Percentiles rank a stretch among this genome's conserved stretches.
These are phyloP conservation scores for Drosophila rellima DNA, from an alignment of 2,888 invertebrate species.

Conservation along the genomic window DNA sequence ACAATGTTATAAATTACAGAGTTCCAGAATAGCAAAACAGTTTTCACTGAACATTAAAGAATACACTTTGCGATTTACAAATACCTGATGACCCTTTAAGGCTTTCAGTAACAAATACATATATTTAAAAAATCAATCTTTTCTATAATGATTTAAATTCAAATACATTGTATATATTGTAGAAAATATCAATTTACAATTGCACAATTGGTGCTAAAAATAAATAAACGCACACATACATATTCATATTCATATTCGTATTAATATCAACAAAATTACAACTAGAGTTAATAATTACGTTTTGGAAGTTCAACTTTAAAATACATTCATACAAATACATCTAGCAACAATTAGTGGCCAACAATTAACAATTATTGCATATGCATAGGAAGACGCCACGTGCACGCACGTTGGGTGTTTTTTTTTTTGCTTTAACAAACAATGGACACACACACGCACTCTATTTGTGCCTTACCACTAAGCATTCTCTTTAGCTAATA, in stretches of 20 bases:
- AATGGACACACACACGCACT: constrained; percentile 4
- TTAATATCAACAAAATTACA: constrained; percentile 49
- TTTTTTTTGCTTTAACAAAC: too few species aligned
- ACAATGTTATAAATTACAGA: background rate
- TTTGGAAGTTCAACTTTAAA: constrained; percentile 74
- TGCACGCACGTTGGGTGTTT: constrained; percentile 6
- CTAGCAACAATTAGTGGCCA: constrained; percentile 32
- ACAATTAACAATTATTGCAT: constrained; percentile 81
- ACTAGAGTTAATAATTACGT: constrained; percentile 67
- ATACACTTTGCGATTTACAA: background rate
- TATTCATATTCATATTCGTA: constrained; percentile 36
- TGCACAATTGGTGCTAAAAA: constrained; percentile 68
- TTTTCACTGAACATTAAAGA: background rate
- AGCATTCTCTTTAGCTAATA: constrained; percentile 52
- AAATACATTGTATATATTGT: constrained; percentile 50
- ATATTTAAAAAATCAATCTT: constrained; percentile 27
- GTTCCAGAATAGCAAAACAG: background rate
- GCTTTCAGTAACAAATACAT: constrained; percentile 11
- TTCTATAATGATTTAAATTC: constrained; percentile 18
- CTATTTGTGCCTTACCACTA: constrained; percentile 27
- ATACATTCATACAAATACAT: constrained; percentile 55
- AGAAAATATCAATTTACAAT: constrained; percentile 66
- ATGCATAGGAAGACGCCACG: constrained; percentile 79
- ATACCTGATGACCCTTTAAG: background rate
- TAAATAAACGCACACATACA: constrained; percentile 70